phyloP scores from a whole-genome alignment of 2,797 vertebrate species.

The Eurystomus glaucurus region DNA sequence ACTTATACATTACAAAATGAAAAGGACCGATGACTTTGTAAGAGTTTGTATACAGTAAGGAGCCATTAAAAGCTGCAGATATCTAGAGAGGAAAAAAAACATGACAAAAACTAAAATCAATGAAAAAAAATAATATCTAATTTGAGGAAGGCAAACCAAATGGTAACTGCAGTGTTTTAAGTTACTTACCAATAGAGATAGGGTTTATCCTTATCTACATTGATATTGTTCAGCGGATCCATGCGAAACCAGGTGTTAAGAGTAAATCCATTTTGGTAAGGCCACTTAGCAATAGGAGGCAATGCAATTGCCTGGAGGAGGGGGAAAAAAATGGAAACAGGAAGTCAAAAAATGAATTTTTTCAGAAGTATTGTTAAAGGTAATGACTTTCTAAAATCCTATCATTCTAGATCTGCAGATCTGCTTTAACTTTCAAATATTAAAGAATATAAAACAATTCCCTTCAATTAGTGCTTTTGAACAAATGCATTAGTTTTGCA shows the following conservation, averaged over 20 bases:
- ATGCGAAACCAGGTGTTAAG: slow-evolving; percentile 99
- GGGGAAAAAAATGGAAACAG: not conserved
- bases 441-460: not conserved
- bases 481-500: not conserved
- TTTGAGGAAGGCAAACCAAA: not conserved
- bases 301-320: slow-evolving; percentile 93
- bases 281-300: slow-evolving; percentile 99
- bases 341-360: not conserved
- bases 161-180: not conserved
- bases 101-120: not conserved
- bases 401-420: not conserved
- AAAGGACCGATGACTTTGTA: not conserved
- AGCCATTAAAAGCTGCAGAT: not conserved
- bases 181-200: slow-evolving; percentile 97
- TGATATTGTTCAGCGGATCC: slow-evolving; percentile 98
- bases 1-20: not conserved
- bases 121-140: not conserved
- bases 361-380: not conserved
- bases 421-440: not conserved
- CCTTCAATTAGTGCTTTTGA: not conserved
- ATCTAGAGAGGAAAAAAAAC: not conserved
- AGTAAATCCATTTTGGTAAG: slow-evolving; percentile 98
- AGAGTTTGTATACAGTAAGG: not conserved
- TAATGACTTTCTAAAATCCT: not conserved
- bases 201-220: slow-evolving; percentile 97